Evolutionary conservation across 2,888 invertebrate genomes (phyloP), one percentile per base, ranked within the genome.

Genomic region (Epinotia bilunana): DNA sequence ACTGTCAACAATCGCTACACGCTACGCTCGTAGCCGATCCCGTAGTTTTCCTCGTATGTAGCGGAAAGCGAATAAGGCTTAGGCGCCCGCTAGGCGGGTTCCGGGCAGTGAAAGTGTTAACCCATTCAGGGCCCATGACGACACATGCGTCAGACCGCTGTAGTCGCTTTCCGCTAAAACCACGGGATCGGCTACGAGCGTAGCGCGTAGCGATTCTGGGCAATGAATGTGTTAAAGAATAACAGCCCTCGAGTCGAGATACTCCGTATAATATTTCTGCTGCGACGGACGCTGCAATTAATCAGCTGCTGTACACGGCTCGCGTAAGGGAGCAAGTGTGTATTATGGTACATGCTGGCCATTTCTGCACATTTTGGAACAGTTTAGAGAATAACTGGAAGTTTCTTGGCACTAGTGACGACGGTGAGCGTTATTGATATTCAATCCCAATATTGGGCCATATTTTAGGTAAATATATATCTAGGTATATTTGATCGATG

Each of bases 301-400:
- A 58, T 68, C 58, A 68, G 68, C 39, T 43, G 68, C 39, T 58
- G 68, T 68, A 58, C 18, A 58, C 68, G n/a, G 58, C 33, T 28
- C 57, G 20, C 20, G 58, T 23, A 9, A 13, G 13, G 53, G 61
- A 61, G n/a, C 49, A 33, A 43, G 39, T 58, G 43, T 58, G 7
- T 33, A 33, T 43, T 33, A 33, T 68, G 57, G 20, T 68, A 57
- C 39, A 23, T n/a, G 33, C n/a, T 55, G 55, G n/a, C 2, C 3
- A 11, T 33, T 23, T 58, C 18, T 20, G 18, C 3, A 18, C 23
- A 28, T 13, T 43, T 18, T 18, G 18, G 11, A 43, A 20, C 43
- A 11, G 33, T 61, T 61, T 61, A 33, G n/a, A n/a, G 33, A 61
- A 61, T 3, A 33, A 9, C 33, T 33, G 7, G 7, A 23, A 33